phyloP scores from a whole-genome alignment of 1,140 invertebrate species.

The Diploscapter pachys region DNA sequence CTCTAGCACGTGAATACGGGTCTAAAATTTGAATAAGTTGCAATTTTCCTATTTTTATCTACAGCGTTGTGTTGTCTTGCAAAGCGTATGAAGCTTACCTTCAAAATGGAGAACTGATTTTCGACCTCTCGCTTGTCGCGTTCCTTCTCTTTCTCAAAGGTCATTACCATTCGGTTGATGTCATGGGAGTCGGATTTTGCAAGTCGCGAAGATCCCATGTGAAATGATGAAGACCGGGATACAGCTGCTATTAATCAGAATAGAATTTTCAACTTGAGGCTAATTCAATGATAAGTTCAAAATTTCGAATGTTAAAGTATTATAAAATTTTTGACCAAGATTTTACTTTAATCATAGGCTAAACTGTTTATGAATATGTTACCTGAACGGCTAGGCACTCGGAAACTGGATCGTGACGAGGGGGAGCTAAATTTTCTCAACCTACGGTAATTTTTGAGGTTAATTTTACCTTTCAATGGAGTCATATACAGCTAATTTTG shows the following conservation, averaged over 20 bases:
- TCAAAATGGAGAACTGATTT: constrained; percentile 23
- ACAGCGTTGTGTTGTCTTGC: too few relatives aligned
- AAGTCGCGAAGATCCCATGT: background rate
- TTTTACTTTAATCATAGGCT: too few relatives aligned
- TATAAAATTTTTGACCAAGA: too few relatives aligned
- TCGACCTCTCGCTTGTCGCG: constrained; percentile 26
- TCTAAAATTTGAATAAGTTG: constrained; percentile 3
- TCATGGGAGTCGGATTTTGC: constrained; percentile 14
- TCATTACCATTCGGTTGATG: constrained; percentile 24
- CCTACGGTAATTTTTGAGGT: background rate
- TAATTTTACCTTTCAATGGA: background rate
- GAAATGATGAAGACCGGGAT: constrained; percentile 12
- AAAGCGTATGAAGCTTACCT: constrained; percentile 15
- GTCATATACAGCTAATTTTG: constrained; percentile 4
- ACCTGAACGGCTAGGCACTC: too few relatives aligned
- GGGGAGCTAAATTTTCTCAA: too few relatives aligned
- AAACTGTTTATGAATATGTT: too few relatives aligned
- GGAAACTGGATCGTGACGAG: too few relatives aligned
- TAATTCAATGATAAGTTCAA: background rate
- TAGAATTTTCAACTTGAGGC: background rate
- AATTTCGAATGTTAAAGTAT: background rate
- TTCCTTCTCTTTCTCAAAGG: constrained; percentile 28
- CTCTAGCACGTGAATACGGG: constrained; percentile 22
- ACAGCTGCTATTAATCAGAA: background rate
- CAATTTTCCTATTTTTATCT: background rate